These are phyloP conservation scores for Acyrthosiphon pisum DNA, from an alignment of 1,140 invertebrate genomes.

Conservation along the genomic window DNA sequence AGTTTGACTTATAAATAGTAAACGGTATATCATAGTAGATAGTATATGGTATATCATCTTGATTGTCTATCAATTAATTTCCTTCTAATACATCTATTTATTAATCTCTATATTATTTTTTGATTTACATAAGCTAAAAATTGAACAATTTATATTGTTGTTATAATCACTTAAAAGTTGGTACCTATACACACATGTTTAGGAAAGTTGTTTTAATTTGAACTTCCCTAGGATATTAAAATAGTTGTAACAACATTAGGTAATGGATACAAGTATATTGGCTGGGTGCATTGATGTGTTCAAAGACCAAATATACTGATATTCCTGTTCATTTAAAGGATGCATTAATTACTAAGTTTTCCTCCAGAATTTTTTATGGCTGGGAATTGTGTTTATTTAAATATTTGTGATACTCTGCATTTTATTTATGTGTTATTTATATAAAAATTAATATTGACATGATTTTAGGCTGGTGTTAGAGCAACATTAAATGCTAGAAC, in stretches of 20 bases:
- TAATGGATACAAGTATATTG: neutral
- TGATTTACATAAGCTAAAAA: neutral
- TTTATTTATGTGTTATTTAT: neutral
- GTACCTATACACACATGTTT: too few species aligned
- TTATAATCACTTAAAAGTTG: too few species aligned
- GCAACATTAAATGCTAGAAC: conserved; percentile 97
- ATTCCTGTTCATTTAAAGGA: neutral
- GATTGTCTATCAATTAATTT: neutral
- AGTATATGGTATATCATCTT: neutral
- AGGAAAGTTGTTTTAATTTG: neutral
- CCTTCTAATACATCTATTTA: neutral
- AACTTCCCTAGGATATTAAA: too few species aligned
- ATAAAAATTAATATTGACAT: neutral
- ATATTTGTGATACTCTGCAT: too few species aligned
- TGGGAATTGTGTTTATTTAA: too few species aligned
- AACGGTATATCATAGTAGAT: too few species aligned
- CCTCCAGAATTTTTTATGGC: too few species aligned
- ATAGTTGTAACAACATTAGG: neutral
- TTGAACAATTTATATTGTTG: neutral
- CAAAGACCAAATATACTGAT: neutral
- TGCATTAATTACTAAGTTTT: too few species aligned
- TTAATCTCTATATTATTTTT: neutral
- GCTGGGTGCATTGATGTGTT: neutral
- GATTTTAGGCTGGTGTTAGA: conserved; percentile 85
- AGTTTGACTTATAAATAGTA: neutral